Base-by-base conservation (phyloP, 1,140 invertebrate species). In the Asobara japonica region DNA sequence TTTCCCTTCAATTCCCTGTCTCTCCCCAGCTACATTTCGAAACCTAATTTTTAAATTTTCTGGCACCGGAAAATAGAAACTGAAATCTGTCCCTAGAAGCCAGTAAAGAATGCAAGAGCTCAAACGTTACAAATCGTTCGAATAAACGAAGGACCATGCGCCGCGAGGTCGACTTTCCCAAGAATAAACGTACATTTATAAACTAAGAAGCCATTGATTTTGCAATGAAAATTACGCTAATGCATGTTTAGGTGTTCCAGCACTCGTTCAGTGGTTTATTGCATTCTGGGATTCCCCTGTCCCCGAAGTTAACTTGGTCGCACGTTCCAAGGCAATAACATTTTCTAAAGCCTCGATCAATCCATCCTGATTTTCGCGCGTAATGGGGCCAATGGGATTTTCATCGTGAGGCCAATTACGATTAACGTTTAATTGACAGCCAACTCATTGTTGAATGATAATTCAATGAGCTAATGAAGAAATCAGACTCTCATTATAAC, bases 341-440 rank as follows among this genome's bases (percentile, higher is more conserved):
- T 62, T 67, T 67, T 67, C 65, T 67, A 45, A 38, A 67, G 36
- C 65, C 65, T 67, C 65, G 65, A 67, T 67, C 8, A 62, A 56
- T 18, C 13, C 60, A 62, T 62, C 65, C 41, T 41, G 38, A 38
- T 65, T 65, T 65, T 38, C 3, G 25, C 60, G 60, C 60, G 65
- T 45, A 67, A 67, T 30, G 38, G 22, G 65, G 65, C 48, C 65
- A 67, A 25, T 41, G 41, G 7, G 25, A 13, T 11, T 22, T 8
- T 66, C 30, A 45, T 27, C 30, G n/a, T 31, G 60, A 62, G 25
- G 60, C 31, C 60, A 13, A 62, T 62, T 62, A 31, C 27, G 27
- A 30, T 29, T 25, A 62, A 62, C 30, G 60, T 62, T 62, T 31
- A 62, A 62, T 16, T 29, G 60, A 62, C 27, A 1, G 27, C 8